Conservation (phyloP, 1,140 invertebrate genomes). For the Drosophila chauvacae region DNA sequence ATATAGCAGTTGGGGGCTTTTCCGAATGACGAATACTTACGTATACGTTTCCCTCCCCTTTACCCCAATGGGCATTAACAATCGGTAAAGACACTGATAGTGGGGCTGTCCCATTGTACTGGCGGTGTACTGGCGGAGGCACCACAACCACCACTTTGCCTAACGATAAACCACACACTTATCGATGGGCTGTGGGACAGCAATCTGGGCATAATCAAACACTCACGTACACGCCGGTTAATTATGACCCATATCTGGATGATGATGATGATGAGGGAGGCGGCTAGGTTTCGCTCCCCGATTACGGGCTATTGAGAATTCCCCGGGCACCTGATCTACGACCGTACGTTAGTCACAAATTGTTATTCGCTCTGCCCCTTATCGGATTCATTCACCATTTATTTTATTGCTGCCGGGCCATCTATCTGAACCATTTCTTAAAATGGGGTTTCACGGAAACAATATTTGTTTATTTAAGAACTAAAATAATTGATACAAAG, state of each 20-base stretch:
- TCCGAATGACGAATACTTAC: constrained; percentile 20
- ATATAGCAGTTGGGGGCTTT: background rate
- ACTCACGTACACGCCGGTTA: constrained; percentile 20
- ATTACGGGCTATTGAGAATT: constrained; percentile 35
- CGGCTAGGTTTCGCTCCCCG: background rate
- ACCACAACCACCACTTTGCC: background rate
- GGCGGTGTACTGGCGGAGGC: background rate
- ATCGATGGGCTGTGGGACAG: constrained; percentile 19
- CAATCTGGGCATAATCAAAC: constrained; percentile 33
- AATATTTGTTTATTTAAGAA: background rate
- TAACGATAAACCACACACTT: constrained; percentile 27
- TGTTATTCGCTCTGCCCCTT: constrained; percentile 11
- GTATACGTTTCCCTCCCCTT: background rate
- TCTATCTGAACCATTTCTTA: background rate
- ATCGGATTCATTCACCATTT: constrained; percentile 31
- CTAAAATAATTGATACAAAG: background rate
- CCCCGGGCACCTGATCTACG: constrained; percentile 26
- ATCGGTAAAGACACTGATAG: constrained; percentile 4
- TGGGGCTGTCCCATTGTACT: constrained; percentile 13
- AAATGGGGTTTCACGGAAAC: background rate
- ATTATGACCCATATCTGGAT: constrained; percentile 21
- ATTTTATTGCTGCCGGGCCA: background rate
- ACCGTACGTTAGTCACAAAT: constrained; percentile 34
- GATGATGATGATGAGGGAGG: background rate
- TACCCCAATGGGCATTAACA: background rate